Evolutionary conservation across 1,140 invertebrate species (phyloP), one percentile per base, ranked within the genome.

Genomic region (Belonocnema kinseyi): DNA sequence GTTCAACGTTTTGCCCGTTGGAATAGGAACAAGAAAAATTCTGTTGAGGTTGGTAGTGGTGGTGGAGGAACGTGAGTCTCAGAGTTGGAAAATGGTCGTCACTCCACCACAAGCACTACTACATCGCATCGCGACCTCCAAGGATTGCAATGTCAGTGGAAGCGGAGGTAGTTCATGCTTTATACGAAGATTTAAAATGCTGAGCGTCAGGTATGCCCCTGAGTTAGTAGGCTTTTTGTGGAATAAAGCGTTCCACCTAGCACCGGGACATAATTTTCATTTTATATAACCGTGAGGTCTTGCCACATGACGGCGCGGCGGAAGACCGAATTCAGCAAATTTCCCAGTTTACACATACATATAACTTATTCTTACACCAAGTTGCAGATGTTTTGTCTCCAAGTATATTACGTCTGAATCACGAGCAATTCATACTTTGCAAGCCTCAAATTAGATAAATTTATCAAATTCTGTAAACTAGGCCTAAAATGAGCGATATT

Each of bases 171-270:
- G 82, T 80, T 83, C 78, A 77, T 71, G 82, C 80, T 83, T 82
- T 83, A 78, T 83, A 81, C 76, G 66, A 80, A 85, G 82, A 85
- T 85, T 83, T 83, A 85, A 85, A 85, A 85, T 81, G 82, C 80
- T 73, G 73, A 74, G 81, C 78, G 80, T 81, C 82, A 83, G 82
- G 79, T 85, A 85, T 80, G 80, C 71, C 72, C 77, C 77, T 80
- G 81, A 84, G 82, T 83, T 80, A 77, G 81, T 81, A 79, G 80
- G 79, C 79, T 82, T 82, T 85, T 85, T 85, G 80, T 56, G 71
- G 75, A 78, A 81, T 83, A 85, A 82, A 85, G 77, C 84, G 71
- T 79, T 77, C 50, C 72, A 72, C 75, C 73, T 72, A 76, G 78
- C 81, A 77, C 79, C 78, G 70, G 74, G 80, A 79, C 81, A 72